phyloP scores from a whole-genome alignment of 37 sponge, comb jelly and placozoan genomes.

The Geodia barretti region DNA sequence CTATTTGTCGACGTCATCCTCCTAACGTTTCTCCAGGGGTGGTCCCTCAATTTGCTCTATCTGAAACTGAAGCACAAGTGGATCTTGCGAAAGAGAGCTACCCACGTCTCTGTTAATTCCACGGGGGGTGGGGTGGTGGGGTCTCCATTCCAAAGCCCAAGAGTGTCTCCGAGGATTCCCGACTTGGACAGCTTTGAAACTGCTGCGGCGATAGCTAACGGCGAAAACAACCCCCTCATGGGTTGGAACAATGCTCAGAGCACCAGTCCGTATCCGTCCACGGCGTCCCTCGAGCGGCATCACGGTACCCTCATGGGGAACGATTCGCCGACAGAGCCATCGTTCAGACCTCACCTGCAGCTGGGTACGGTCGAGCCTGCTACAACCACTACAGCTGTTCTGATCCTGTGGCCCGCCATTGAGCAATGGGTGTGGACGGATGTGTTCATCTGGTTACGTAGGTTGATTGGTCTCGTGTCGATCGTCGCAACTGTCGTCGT shows the following conservation, averaged over 20 bases:
- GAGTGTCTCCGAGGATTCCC: not conserved
- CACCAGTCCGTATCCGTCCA: not conserved
- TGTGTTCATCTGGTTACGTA: conserved; percentile 28
- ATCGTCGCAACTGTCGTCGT: conserved; percentile 3
- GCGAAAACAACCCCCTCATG: conserved; percentile 43
- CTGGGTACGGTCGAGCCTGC: not conserved
- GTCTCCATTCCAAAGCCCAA: not conserved
- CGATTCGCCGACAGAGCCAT: not conserved
- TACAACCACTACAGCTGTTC: not conserved
- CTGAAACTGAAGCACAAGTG: not conserved
- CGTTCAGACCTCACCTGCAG: not conserved
- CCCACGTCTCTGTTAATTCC: not conserved
- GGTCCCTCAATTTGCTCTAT: conserved; percentile 16
- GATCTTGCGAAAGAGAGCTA: not conserved
- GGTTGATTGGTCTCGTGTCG: conserved; percentile 29
- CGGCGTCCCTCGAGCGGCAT: not conserved
- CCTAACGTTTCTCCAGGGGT: conserved; percentile 49
- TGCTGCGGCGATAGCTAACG: not conserved
- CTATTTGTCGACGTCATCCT: conserved; percentile 48
- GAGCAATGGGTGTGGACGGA: conserved; percentile 60
- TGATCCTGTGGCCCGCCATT: conserved; percentile 36
- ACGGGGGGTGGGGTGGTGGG: not conserved
- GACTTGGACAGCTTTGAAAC: not conserved
- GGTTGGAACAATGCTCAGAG: conserved; percentile 57
- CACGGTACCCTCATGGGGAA: not conserved